Conservation (phyloP, 2,888 invertebrate genomes). For the Tridacna crocea region DNA sequence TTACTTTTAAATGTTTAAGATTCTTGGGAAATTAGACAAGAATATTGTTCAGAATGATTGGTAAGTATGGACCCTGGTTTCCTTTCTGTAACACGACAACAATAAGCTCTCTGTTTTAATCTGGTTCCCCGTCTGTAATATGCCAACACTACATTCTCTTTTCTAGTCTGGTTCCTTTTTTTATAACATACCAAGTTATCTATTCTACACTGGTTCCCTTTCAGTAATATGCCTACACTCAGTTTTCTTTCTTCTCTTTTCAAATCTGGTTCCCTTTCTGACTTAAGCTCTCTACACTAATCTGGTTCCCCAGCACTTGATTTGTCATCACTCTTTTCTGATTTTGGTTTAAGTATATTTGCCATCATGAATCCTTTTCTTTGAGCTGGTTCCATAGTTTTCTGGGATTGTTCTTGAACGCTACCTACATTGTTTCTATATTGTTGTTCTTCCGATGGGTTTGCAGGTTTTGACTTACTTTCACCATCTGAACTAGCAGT, state of each 20-base stretch:
- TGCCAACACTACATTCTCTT: too few relatives aligned
- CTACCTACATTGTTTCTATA: background rate
- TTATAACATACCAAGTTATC: too few relatives aligned
- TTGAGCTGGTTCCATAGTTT: constrained; percentile 20
- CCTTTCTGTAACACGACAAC: too few relatives aligned
- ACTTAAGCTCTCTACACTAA: background rate
- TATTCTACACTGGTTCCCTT: too few relatives aligned
- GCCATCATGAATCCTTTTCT: constrained; percentile 66
- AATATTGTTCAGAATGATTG: background rate
- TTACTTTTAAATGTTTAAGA: too few relatives aligned
- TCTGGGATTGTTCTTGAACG: background rate
- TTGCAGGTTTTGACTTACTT: background rate
- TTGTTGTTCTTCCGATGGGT: background rate
- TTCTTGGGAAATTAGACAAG: background rate
- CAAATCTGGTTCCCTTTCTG: too few relatives aligned
- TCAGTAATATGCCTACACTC: too few relatives aligned
- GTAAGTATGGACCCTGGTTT: too few relatives aligned
- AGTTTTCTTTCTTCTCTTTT: too few relatives aligned
- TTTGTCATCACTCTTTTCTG: constrained; percentile 19
- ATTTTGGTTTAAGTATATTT: constrained; percentile 56
- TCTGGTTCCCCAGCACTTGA: background rate
- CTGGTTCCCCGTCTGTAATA: too few relatives aligned
- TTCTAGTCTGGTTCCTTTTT: too few relatives aligned
- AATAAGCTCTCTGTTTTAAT: too few relatives aligned
- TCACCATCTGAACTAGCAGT: background rate